Evolutionary conservation across 30 jellyfish, hydroid and myxozoan species (phyloP).

Genomic region (Turritopsis dohrnii): DNA sequence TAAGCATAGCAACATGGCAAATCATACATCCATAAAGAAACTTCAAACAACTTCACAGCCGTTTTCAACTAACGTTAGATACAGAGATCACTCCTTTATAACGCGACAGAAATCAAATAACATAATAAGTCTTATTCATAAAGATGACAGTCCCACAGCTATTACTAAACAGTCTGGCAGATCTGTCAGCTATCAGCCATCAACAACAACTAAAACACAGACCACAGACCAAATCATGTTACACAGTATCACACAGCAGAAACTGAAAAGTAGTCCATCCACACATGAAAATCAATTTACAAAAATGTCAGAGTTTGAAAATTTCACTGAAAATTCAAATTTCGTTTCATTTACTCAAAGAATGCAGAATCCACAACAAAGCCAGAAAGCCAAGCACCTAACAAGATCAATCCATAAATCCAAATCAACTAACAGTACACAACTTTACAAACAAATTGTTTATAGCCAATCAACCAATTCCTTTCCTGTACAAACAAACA

Average conservation of each 20-base stretch:
- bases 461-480: background rate
- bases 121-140: background rate
- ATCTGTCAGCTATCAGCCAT: too few species aligned
- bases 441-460: background rate
- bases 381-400: background rate
- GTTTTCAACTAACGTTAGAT: background rate
- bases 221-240: background rate
- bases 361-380: background rate
- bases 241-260: background rate
- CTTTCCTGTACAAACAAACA: too few species aligned
- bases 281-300: background rate
- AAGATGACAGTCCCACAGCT: background rate
- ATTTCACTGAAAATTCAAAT: background rate
- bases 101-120: background rate
- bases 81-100: background rate
- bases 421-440: background rate
- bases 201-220: background rate
- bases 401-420: background rate
- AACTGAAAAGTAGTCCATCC: background rate
- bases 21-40: background rate
- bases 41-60: background rate
- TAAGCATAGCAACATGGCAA: background rate
- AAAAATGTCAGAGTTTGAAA: background rate
- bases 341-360: background rate
- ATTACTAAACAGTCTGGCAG: background rate